Base-by-base conservation (phyloP, 1,140 invertebrate species). In the Goniozus legneri region DNA sequence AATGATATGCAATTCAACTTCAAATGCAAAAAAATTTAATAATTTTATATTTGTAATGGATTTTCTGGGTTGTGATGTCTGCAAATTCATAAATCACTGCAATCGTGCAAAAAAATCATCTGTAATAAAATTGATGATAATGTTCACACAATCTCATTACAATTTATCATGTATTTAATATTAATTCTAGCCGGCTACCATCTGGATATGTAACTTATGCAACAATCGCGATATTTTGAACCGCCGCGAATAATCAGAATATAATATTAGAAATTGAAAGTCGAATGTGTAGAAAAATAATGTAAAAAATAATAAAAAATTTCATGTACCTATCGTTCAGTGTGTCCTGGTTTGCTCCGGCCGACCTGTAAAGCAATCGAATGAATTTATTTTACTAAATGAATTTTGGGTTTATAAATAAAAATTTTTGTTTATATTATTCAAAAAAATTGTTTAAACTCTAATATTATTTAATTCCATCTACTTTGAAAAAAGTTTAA, bases 251-350 rank as follows among this genome's bases (percentile, higher is more conserved):
- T 30, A 27, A 4, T 27, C 10, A 6, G 24, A 36, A 38, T 47
- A 44, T 47, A 39, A 24, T 21, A 40, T n/a, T n/a, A n/a, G n/a
- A n/a, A n/a, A n/a, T n/a, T 27, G 24, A 27, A 27, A 27, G 10
- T 10, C 24, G 24, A 27, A 27, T 33, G n/a, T 8, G 13, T 13
- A n/a, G 8, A 33, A 33, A 33, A 33, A 33, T 8, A 33, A 13
- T 6, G 3, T 3, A 33, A 51, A 60, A 50, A 62, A 54, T 57
- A 60, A 58, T 53, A 27, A 60, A 60, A 62, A 56, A 60, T 47
- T 56, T 22, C 61, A 62, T 58, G 52, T 70, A 75, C 73, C 71
- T 75, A 66, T 76, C 70, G 47, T 76, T 74, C 47, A 75, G 63
- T 36, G 67, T 66, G 44, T 75, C 72, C 62, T 70, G 69, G 52